Percentiles rank a stretch among this genome's conserved stretches.
Conservation (phyloP, 2,113 vertebrate species). For the Bujurquina vittata region DNA sequence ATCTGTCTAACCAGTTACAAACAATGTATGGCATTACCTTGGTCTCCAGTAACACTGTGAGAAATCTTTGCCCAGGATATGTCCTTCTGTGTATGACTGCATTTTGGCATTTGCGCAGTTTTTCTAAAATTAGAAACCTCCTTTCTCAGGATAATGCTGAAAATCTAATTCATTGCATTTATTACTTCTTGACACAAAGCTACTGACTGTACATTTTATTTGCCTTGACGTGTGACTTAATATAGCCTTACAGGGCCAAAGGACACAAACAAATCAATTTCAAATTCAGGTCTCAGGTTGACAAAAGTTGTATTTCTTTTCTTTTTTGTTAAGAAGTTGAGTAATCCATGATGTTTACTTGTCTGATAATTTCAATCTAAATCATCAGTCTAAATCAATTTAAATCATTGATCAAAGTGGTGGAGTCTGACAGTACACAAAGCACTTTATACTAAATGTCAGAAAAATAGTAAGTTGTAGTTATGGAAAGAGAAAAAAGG, state of each 20-base stretch:
- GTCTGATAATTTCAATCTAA: neutral
- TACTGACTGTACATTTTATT: constrained; percentile 25
- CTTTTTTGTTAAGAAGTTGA: neutral
- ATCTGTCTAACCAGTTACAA: too few species aligned
- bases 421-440: neutral
- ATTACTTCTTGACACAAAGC: too few species aligned
- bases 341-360: neutral
- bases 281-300: neutral
- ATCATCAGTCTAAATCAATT: too few species aligned
- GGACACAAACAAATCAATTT: constrained; percentile 10
- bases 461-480: neutral
- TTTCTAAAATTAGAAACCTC: too few species aligned
- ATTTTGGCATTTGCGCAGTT: too few species aligned
- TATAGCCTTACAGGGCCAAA: neutral
- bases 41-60: too few species aligned
- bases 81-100: too few species aligned
- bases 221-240: constrained; percentile 8
- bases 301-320: neutral
- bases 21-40: too few species aligned
- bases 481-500: neutral
- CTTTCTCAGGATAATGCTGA: too few species aligned
- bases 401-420: constrained; percentile 2
- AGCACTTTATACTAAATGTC: neutral
- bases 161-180: too few species aligned
- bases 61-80: too few species aligned